These are phyloP conservation scores for Gouania willdenowi DNA, from an alignment of 2,797 vertebrate species.

Conservation along the genomic window DNA sequence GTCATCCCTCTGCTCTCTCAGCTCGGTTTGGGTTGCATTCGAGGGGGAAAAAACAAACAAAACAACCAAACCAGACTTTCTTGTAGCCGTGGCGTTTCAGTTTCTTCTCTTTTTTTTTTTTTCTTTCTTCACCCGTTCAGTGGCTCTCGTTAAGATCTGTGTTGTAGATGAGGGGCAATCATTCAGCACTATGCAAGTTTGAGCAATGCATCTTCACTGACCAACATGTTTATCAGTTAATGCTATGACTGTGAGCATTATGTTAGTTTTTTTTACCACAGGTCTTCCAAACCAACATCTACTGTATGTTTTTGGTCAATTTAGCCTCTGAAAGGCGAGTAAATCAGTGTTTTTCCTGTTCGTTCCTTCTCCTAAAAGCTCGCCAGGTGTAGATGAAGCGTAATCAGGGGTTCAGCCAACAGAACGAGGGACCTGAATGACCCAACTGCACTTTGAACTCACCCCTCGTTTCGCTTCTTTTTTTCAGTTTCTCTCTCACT, in stretches of 20 bases:
- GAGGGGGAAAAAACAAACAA: not conserved
- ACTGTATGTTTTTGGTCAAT: conserved; percentile 35
- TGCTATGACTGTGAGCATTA: conserved; percentile 46
- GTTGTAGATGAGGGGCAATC: no score
- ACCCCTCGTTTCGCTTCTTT: conserved; percentile 4
- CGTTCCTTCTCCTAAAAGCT: conserved; percentile 20
- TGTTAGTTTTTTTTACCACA: conserved; percentile 48
- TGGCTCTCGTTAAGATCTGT: no score
- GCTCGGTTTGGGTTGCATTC: conserved; percentile 15
- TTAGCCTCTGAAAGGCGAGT: conserved; percentile 23
- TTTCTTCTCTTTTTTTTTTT: conserved; percentile 14
- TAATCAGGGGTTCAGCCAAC: conserved; percentile 37
- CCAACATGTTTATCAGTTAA: conserved; percentile 42
- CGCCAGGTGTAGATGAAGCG: conserved; percentile 41
- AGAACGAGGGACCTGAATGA: conserved; percentile 53
- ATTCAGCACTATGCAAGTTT: conserved; percentile 60
- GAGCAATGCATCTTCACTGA: conserved; percentile 33
- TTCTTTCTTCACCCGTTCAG: no score
- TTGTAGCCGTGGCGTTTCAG: not conserved
- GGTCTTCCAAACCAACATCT: conserved; percentile 59
- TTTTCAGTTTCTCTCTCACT: conserved; percentile 31
- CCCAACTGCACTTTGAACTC: conserved; percentile 68
- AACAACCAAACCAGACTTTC: not conserved
- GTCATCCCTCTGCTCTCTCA: conserved; percentile 27
- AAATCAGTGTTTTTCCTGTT: conserved; percentile 35